A percentile compares a stretch with the other conserved stretches of the same genome.
These are phyloP conservation scores for Drosophila sulfurigaster DNA, from an alignment of 1,140 invertebrate genomes.

Conservation along the genomic window DNA sequence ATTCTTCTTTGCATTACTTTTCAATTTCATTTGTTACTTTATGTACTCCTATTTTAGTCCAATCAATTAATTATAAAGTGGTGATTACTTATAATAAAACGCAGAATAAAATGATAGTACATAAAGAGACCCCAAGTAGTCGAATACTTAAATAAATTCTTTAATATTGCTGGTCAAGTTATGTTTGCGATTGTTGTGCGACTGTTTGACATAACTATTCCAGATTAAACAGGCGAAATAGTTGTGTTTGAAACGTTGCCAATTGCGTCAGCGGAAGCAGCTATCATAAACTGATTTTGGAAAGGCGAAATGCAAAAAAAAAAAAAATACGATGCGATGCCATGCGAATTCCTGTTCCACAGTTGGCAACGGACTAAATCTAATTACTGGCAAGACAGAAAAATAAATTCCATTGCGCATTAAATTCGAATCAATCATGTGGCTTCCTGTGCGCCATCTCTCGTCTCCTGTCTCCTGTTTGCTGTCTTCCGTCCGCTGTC, in stretches of 20 bases:
- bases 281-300: conserved; percentile 63
- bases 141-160: background rate
- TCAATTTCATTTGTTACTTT: too few relatives aligned
- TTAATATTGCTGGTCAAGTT: background rate
- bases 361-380: conserved; percentile 67
- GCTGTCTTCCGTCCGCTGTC: background rate
- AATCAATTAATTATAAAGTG: too few relatives aligned
- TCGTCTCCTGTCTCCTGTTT: background rate
- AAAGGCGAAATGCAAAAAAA: conserved; percentile 12
- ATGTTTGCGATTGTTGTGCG: background rate
- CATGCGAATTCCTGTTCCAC: conserved; percentile 39
- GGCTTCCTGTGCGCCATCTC: conserved; percentile 29
- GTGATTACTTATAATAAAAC: too few relatives aligned
- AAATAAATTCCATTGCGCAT: conserved; percentile 62
- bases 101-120: too few relatives aligned
- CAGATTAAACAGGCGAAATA: conserved; percentile 1
- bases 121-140: too few relatives aligned
- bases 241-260: conserved; percentile 53
- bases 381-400: conserved; percentile 59
- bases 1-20: too few relatives aligned
- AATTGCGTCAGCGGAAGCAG: conserved; percentile 51
- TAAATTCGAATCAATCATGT: conserved; percentile 79
- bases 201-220: background rate
- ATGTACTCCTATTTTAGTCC: too few relatives aligned
- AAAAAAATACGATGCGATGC: background rate